These are phyloP conservation scores for Trichonephila clavipes DNA, from an alignment of 1,140 invertebrate species.

Conservation along the genomic window DNA sequence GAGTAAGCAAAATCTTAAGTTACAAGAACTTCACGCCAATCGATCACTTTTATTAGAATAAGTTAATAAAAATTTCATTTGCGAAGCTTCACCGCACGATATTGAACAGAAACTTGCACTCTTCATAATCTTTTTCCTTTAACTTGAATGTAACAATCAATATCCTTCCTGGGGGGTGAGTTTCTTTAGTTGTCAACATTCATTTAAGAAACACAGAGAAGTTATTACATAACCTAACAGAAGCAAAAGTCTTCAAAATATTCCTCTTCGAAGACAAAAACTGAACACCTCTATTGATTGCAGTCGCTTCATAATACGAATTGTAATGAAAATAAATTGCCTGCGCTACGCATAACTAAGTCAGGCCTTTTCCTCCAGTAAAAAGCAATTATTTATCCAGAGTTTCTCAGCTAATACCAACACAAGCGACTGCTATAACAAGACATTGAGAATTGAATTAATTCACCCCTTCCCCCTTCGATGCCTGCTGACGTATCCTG, in stretches of 20 bases:
- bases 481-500: not conserved
- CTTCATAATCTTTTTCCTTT: not conserved
- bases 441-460: slow-evolving; percentile 18
- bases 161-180: not conserved
- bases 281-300: not conserved
- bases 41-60: too few relatives aligned
- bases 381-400: slow-evolving; percentile 23
- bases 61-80: too few relatives aligned
- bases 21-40: too few relatives aligned
- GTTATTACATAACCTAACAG: not conserved
- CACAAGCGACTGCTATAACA: slow-evolving; percentile 13
- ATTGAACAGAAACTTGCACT: not conserved
- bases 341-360: not conserved
- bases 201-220: not conserved
- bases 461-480: not conserved
- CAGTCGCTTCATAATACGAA: not conserved
- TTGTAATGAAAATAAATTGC: slow-evolving; percentile 28
- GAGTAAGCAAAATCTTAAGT: too few relatives aligned
- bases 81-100: too few relatives aligned
- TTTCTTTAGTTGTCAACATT: not conserved
- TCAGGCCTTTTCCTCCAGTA: not conserved
- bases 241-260: not conserved
- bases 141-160: not conserved
- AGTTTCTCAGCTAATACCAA: slow-evolving; percentile 30
- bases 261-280: not conserved